phyloP scores from a whole-genome alignment of 2,113 vertebrate genomes.

The Microcebus lehilahytsara region DNA sequence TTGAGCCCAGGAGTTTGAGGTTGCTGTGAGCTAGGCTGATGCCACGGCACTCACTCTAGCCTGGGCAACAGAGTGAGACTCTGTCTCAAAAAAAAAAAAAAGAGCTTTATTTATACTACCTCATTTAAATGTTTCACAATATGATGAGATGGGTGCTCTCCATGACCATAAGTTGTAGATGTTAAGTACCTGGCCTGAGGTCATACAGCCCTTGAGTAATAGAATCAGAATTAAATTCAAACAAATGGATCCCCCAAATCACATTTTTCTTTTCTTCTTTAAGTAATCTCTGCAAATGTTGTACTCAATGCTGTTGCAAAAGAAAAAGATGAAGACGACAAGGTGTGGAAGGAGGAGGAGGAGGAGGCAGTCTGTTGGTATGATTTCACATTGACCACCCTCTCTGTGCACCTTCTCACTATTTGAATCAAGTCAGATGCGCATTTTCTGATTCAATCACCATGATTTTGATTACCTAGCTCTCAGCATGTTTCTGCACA shows the following conservation, averaged over 20 bases:
- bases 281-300: neutral
- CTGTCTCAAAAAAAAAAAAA: too few relatives aligned
- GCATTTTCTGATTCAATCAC: neutral
- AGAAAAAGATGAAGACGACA: neutral
- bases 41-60: too few relatives aligned
- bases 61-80: too few relatives aligned
- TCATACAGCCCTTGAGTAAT: neutral
- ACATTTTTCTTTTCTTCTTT: neutral
- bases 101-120: neutral
- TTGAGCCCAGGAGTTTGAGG: too few relatives aligned
- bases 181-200: neutral
- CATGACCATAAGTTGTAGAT: neutral
- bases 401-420: neutral
- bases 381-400: rapidly evolving
- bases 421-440: neutral
- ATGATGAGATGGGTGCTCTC: neutral
- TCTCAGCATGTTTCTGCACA: neutral
- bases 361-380: rapidly evolving
- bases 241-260: neutral
- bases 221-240: neutral
- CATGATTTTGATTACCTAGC: neutral
- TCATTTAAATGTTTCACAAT: neutral
- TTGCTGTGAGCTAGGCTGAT: too few relatives aligned
- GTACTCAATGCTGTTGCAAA: neutral
- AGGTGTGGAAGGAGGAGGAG: neutral